Base-by-base conservation (phyloP, 2,888 invertebrate genomes). In the Cephus sareptanus region DNA sequence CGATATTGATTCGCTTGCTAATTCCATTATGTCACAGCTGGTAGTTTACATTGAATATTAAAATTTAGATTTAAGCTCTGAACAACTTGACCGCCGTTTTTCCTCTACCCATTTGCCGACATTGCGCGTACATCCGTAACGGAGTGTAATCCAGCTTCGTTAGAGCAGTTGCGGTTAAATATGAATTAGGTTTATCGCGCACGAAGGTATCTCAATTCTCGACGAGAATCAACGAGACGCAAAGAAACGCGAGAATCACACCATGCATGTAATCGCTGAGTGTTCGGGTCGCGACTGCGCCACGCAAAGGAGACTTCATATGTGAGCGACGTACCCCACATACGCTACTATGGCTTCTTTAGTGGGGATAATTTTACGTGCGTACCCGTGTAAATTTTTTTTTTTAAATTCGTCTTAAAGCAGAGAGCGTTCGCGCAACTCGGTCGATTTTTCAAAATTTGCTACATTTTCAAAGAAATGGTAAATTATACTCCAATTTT, bases 271-370 rank as follows among this genome's bases (percentile, higher is more conserved):
- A 81, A 82, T 83, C 83, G 75, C 80, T 76, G 77, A 82, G 84
- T 77, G 83, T 85, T 85, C 82, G 76, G 81, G 83, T 85, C 85
- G 84, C 86, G 84, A 88, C 88, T 88, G 85, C 82, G 81, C 81
- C 77, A 85, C 75, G 81, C 80, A 76, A 87, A 86, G 84, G 84
- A 84, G 82, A 83, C 81, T 84, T 86, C 85, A 87, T 86, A 84
- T 84, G 85, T 87, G 84, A 87, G 81, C 84, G 86, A 87, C 85
- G 85, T 85, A 86, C 84, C 83, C 85, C 86, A 85, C 87, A 85
- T 85, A 84, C 83, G 80, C 81, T 87, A 80, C 81, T 83, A 83
- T 79, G 88, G 86, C 84, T 88, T 88, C 88, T 83, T 80, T 80
- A 84, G 86, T 85, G 85, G 86, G 85, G 83, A 82, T 83, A 81